phyloP scores from a whole-genome alignment of 2,888 invertebrate species.

The Phlogophora meticulosa region DNA sequence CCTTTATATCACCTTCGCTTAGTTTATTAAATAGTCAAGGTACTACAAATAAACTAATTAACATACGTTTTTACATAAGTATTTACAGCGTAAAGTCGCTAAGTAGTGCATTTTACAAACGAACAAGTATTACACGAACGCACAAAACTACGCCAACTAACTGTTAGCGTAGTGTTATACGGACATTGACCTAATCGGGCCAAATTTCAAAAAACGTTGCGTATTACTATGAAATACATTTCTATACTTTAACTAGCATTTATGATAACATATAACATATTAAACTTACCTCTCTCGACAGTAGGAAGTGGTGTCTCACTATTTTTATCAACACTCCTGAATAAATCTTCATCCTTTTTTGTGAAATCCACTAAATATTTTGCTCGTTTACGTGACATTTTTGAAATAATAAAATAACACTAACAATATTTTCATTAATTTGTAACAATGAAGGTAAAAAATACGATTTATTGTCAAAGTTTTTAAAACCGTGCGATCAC shows the following conservation, averaged over 20 bases:
- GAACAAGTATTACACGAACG: constrained; percentile 19
- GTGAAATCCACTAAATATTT: too few relatives aligned
- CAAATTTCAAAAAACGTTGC: not conserved
- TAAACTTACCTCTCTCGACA: constrained; percentile 3
- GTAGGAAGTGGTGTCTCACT: constrained; percentile 3
- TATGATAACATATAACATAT: not conserved
- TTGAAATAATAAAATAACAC: too few relatives aligned
- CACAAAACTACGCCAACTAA: constrained; percentile 25
- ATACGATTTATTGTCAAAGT: too few relatives aligned
- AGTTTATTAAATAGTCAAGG: too few relatives aligned
- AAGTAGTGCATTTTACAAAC: constrained; percentile 21
- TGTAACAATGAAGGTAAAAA: too few relatives aligned
- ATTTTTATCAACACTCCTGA: not conserved
- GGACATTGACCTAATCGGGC: constrained; percentile 6
- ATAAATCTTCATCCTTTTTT: too few relatives aligned
- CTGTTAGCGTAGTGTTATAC: constrained; percentile 25
- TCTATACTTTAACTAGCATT: not conserved
- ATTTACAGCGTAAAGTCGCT: constrained; percentile 24
- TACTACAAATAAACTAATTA: constrained; percentile 1
- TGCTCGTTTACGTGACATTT: too few relatives aligned
- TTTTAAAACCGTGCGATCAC: too few relatives aligned
- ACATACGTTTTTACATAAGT: constrained; percentile 16
- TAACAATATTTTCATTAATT: too few relatives aligned
- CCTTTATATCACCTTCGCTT: too few relatives aligned
- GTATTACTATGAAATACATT: not conserved